Base-by-base conservation (phyloP, 2,888 invertebrate species). In the Hirtodrosophila confusa region DNA sequence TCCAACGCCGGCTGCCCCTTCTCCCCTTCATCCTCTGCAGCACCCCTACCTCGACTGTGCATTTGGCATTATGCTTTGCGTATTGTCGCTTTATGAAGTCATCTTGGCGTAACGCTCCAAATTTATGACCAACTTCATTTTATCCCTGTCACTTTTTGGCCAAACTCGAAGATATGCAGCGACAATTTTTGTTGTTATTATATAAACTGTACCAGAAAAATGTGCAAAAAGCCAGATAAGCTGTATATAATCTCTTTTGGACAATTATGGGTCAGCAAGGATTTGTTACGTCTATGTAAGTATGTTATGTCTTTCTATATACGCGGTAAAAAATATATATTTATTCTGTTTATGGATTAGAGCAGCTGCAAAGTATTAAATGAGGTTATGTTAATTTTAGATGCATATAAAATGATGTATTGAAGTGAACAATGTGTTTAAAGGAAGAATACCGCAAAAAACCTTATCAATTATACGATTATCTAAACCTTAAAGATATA, bases 81-180 rank as follows among this genome's bases (percentile, higher is more conserved):
- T 82, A 79, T 83, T 87, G 88, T 85, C 83, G 86, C 83, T 84
- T 84, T 84, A 84, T 87, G 86, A 87, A 84, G 83, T 82, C 83
- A 84, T 84, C 83, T 87, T 86, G 69, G 86, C 86, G 83, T 79
- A 77, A 87, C 88, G 79, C 86, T 58, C 71, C 75, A 86, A 88
- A 84, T 84, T 84, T 84, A 84, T 84, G 88, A 78, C 88, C 85
- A 86, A 84, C 84, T 82, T 84, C 80, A 83, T 75, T 78, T 86
- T 80, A 78, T 80, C 75, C 69, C 70, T 75, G 86, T 83, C 86
- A 75, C 60, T 73, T 80, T 80, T 77, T 80, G 76, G 80, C 67
- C 77, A 76, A 76, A 50, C 73, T 66, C 66, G 61, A 79, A 79
- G 80, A 79, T 73, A 63, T 61, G 74, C 69, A 72, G 71, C 70